Conservation (phyloP, 2,888 invertebrate species). For the Latrodectus hesperus region DNA sequence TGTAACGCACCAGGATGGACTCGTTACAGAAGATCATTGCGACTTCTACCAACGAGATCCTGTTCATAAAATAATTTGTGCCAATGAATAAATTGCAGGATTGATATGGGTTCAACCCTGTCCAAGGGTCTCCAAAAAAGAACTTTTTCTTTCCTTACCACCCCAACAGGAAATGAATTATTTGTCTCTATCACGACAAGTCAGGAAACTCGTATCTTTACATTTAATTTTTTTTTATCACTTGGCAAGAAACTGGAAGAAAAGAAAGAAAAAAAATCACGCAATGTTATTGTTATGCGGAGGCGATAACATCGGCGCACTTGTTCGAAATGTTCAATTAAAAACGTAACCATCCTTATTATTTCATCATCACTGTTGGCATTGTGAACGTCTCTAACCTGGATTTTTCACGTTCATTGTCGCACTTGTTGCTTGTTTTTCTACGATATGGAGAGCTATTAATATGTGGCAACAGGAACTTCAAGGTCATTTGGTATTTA, state of each 20-base stretch:
- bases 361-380: slow-evolving; percentile 59
- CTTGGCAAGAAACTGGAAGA: slow-evolving; percentile 23
- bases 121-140: slow-evolving; percentile 10
- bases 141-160: slow-evolving; percentile 3
- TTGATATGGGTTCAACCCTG: slow-evolving; percentile 39
- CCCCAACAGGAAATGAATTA: slow-evolving; percentile 64
- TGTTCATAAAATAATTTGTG: too few relatives aligned
- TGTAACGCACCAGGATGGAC: background rate
- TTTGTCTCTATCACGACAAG: slow-evolving; percentile 67
- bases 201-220: slow-evolving; percentile 57
- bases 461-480: too few relatives aligned
- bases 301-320: slow-evolving; percentile 58
- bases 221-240: slow-evolving; percentile 18
- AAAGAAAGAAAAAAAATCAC: slow-evolving; percentile 29
- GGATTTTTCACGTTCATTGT: slow-evolving; percentile 61
- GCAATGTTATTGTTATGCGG: slow-evolving; percentile 63
- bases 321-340: slow-evolving; percentile 63
- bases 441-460: background rate
- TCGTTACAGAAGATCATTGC: slow-evolving; percentile 20
- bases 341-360: slow-evolving; percentile 68
- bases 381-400: slow-evolving; percentile 42
- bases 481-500: too few relatives aligned
- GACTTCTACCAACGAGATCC: too few relatives aligned
- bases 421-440: slow-evolving; percentile 42
- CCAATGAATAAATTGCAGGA: slow-evolving; percentile 52